A percentile compares a stretch with the other conserved stretches of the same genome.
Conservation (phyloP, 2,113 vertebrate species). For the Butorides virescens region DNA sequence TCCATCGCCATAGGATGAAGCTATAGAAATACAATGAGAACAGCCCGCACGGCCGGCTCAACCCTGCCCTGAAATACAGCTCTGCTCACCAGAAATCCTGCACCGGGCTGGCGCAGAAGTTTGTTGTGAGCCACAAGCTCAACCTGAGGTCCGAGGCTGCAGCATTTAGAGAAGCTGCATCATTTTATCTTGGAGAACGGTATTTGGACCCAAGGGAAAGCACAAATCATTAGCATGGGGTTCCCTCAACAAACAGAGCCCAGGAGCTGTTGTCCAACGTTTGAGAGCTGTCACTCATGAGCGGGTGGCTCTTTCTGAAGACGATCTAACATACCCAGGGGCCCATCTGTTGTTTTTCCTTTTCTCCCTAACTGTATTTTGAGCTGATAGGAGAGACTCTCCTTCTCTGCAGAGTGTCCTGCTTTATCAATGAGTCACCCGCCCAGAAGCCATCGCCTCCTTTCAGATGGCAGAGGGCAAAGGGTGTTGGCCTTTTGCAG, state of each 20-base stretch:
- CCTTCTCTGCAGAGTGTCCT: background rate
- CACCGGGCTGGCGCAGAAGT: background rate
- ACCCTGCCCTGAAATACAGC: background rate
- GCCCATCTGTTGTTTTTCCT: constrained; percentile 24
- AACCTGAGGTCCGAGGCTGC: background rate
- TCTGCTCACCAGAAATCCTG: background rate
- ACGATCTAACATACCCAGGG: background rate
- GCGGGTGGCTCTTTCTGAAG: background rate
- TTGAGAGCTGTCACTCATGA: background rate
- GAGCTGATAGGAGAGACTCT: background rate
- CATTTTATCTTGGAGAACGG: background rate
- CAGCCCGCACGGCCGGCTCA: background rate
- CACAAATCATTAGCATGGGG: background rate
- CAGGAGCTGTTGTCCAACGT: background rate
- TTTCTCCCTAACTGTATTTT: background rate
- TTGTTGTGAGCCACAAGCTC: rapidly evolving
- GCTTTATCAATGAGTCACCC: background rate
- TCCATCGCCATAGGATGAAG: background rate
- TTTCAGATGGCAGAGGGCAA: background rate
- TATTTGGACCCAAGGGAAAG: background rate
- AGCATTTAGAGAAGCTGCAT: background rate
- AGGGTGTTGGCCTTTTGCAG: background rate
- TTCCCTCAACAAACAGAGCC: background rate
- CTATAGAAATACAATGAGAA: background rate
- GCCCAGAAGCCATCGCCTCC: rapidly evolving